Conservation (phyloP, 2,113 vertebrate species). For the Pelecanoides urinatrix region DNA sequence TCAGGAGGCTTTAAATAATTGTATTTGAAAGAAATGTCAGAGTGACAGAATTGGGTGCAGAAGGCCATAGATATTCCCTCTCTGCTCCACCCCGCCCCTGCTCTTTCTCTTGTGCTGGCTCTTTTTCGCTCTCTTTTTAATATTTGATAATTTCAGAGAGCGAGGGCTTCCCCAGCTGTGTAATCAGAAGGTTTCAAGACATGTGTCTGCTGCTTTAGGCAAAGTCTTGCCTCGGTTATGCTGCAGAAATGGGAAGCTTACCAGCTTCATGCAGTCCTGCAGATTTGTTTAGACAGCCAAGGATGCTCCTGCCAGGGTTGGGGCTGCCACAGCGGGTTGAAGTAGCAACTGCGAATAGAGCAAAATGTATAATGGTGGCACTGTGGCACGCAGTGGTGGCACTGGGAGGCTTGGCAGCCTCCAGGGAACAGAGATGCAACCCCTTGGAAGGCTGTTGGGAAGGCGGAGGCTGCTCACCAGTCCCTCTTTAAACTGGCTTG, state of each 20-base stretch:
- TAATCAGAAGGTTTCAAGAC: not conserved
- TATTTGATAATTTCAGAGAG: constrained; percentile 21
- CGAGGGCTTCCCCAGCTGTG: not conserved
- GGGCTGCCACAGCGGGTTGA: not conserved
- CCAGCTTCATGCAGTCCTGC: not conserved
- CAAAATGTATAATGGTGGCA: accelerated
- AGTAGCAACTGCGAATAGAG: not conserved
- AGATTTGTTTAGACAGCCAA: not conserved
- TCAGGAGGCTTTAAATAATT: constrained; percentile 64
- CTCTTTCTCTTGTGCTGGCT: not conserved
- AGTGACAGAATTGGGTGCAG: constrained; percentile 36
- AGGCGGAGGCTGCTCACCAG: not conserved
- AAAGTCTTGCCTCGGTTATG: not conserved
- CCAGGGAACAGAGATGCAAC: not conserved
- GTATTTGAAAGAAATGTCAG: constrained; percentile 62
- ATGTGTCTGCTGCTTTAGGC: not conserved
- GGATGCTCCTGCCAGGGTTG: not conserved
- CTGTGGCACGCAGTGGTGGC: not conserved
- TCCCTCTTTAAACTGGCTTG: not conserved
- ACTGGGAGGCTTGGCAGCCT: not conserved
- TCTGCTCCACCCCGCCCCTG: not conserved
- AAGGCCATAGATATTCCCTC: constrained; percentile 12
- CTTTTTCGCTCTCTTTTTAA: not conserved
- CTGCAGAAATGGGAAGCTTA: not conserved
- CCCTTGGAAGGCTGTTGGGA: not conserved